Evolutionary conservation across 2,888 invertebrate genomes (phyloP).

Genomic region (Leucozona laternaria): DNA sequence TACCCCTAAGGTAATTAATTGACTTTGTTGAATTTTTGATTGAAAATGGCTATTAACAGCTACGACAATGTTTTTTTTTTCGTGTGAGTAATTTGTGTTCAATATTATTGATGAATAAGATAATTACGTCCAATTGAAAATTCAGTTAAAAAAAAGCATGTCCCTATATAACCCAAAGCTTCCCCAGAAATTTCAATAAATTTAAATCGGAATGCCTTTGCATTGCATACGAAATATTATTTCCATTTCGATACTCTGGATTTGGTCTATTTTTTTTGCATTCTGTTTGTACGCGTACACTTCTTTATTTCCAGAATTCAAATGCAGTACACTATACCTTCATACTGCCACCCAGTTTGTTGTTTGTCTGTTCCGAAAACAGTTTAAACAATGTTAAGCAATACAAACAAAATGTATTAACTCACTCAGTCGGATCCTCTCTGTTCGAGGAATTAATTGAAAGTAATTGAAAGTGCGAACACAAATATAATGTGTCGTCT

Average conservation of each 20-base stretch:
- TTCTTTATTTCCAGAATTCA: background rate
- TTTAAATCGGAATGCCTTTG: background rate
- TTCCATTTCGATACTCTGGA: background rate
- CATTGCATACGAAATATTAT: background rate
- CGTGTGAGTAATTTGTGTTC: too few species aligned
- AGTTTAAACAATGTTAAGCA: background rate
- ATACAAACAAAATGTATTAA: background rate
- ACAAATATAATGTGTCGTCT: slow-evolving; percentile 25
- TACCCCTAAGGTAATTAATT: too few species aligned
- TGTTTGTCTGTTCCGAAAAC: background rate
- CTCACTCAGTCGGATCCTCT: background rate
- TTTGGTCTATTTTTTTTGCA: background rate
- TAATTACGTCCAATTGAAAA: background rate
- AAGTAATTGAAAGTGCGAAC: slow-evolving; percentile 17
- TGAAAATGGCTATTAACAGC: too few species aligned
- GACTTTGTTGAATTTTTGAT: too few species aligned
- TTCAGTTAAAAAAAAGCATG: background rate
- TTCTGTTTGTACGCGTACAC: background rate
- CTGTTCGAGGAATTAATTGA: background rate
- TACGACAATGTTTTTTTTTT: too few species aligned
- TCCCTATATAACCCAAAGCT: background rate
- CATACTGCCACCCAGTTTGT: background rate
- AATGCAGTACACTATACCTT: too few species aligned
- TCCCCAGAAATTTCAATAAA: background rate
- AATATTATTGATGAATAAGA: background rate